phyloP scores from a whole-genome alignment of 2,797 vertebrate genomes.

The Thunnus albacares region DNA sequence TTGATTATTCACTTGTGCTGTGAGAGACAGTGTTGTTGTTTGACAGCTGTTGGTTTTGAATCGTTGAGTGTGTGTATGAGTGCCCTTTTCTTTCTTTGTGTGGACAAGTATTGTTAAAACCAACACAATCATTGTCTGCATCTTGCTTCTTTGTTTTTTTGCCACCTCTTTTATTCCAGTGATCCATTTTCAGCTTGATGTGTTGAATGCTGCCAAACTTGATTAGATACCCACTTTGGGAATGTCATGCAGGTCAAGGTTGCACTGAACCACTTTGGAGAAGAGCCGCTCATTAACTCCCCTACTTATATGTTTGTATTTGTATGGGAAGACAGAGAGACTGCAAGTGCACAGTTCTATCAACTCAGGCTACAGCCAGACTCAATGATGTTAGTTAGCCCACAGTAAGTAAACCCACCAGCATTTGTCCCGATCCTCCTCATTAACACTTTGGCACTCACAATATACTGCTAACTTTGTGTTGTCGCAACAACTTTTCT shows the following conservation, averaged over 20 bases:
- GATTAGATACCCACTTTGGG: neutral
- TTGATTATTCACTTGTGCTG: neutral
- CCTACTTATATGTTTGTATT: neutral
- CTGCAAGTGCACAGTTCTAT: neutral
- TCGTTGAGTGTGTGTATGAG: neutral
- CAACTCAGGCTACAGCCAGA: neutral
- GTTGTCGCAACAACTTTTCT: neutral
- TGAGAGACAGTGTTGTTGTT: slow-evolving; percentile 15
- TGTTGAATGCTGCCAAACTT: neutral
- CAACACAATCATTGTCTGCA: neutral
- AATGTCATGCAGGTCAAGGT: too few relatives aligned
- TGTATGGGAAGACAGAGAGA: neutral
- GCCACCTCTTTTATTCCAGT: neutral
- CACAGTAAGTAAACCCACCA: neutral
- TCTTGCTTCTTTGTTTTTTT: neutral
- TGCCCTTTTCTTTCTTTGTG: neutral
- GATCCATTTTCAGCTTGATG: neutral
- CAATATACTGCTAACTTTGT: neutral
- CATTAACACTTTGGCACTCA: neutral
- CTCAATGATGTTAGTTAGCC: neutral
- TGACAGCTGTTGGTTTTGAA: slow-evolving; percentile 1
- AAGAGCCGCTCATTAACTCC: neutral
- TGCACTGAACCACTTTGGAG: neutral
- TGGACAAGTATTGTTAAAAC: neutral
- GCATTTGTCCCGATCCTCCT: neutral